phyloP scores from a whole-genome alignment of 2,888 invertebrate species.

The Siphlonurus alternatus region DNA sequence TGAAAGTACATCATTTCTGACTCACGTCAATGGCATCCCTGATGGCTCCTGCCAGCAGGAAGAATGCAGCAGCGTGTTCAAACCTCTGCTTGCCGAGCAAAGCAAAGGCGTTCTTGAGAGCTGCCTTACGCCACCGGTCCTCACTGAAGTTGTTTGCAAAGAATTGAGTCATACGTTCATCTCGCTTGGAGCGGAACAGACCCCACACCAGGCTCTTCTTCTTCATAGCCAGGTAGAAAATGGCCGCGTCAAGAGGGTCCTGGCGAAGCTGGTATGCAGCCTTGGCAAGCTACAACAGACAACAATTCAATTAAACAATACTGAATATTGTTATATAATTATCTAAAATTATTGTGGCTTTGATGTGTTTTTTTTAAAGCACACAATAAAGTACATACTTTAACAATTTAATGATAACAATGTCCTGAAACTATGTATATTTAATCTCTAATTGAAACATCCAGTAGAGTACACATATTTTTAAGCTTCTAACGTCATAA shows the following conservation, averaged over 20 bases:
- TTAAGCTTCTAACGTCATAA: no score
- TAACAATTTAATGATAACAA: no score
- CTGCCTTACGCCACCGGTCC: constrained; percentile 93
- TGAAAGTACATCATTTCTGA: constrained; percentile 14
- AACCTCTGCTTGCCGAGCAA: constrained; percentile 90
- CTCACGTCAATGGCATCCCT: constrained; percentile 87
- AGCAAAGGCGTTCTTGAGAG: constrained; percentile 94
- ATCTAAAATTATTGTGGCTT: no score
- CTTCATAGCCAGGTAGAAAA: constrained; percentile 95
- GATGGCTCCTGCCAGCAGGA: constrained; percentile 82
- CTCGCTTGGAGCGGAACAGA: constrained; percentile 69
- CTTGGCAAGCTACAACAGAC: constrained; percentile 51
- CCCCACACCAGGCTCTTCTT: constrained; percentile 96
- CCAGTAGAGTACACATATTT: background rate
- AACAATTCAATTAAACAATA: background rate
- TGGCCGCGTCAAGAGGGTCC: constrained; percentile 93
- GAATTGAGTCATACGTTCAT: constrained; percentile 87
- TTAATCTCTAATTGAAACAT: background rate
- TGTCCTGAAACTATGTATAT: no score
- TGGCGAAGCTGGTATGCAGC: constrained; percentile 80
- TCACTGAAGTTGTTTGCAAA: constrained; percentile 88
- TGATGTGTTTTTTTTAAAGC: no score
- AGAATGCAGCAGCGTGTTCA: constrained; percentile 97
- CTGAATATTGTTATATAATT: background rate
- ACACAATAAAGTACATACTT: no score